Conservation (phyloP, 2,888 invertebrate species). For the Rotaria socialis region DNA sequence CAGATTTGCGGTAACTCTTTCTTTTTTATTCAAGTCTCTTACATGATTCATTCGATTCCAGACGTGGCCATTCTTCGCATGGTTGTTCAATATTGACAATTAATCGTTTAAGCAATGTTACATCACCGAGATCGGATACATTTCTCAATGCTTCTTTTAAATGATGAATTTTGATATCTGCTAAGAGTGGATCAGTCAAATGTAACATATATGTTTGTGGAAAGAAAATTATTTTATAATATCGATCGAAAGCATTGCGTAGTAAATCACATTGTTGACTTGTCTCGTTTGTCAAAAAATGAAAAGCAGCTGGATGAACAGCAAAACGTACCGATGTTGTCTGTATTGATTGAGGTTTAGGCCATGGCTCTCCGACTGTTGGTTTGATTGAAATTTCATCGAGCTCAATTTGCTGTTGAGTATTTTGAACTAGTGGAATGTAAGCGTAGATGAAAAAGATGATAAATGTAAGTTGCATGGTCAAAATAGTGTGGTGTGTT, state of each 20-base stretch:
- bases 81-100: constrained; percentile 63
- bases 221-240: constrained; percentile 38
- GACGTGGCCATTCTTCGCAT: constrained; percentile 69
- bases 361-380: not conserved
- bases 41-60: constrained; percentile 74
- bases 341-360: not conserved
- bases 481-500: too few relatives aligned
- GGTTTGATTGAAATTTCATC: not conserved
- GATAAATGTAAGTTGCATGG: too few relatives aligned
- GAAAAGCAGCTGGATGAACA: not conserved
- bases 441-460: too few relatives aligned
- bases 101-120: not conserved
- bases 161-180: not conserved
- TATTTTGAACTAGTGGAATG: too few relatives aligned
- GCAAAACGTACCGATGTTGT: not conserved
- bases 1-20: too few relatives aligned
- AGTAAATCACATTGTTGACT: constrained; percentile 42
- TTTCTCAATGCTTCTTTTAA: too few relatives aligned
- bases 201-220: not conserved
- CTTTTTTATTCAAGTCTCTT: not conserved
- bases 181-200: too few relatives aligned
- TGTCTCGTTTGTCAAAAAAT: not conserved
- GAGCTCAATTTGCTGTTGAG: too few relatives aligned
- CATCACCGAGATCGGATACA: not conserved
- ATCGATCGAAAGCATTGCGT: constrained; percentile 37